Conservation (phyloP, 1,140 invertebrate genomes). For the Lepidurus apus region DNA sequence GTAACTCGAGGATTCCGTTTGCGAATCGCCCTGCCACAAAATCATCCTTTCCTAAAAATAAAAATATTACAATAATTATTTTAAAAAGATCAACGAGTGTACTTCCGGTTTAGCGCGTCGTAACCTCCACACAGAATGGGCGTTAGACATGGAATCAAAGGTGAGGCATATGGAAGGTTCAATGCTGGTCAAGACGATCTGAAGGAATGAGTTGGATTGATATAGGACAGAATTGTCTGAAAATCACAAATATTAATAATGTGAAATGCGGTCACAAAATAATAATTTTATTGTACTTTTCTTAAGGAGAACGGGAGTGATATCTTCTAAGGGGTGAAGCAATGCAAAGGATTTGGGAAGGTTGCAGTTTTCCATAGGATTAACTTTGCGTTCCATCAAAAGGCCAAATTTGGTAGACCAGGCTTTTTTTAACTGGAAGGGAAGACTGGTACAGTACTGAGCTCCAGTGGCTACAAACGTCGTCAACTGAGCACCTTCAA, state of each 20-base stretch:
- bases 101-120: conserved; percentile 69
- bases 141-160: conserved; percentile 66
- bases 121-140: conserved; percentile 76
- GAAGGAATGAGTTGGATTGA: conserved; percentile 50
- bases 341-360: conserved; percentile 72
- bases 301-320: conserved; percentile 67
- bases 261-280: no score
- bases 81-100: conserved; percentile 45
- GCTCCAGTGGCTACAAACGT: conserved; percentile 73
- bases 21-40: background rate
- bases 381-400: conserved; percentile 59
- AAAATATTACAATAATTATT: conserved; percentile 20
- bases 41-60: background rate
- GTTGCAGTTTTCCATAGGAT: conserved; percentile 38
- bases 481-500: conserved; percentile 68
- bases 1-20: background rate
- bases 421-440: conserved; percentile 71
- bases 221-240: conserved; percentile 40
- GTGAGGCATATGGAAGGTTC: conserved; percentile 63
- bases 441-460: conserved; percentile 72
- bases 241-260: no score
- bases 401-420: conserved; percentile 74
- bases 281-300: conserved; percentile 47
- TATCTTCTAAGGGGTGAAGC: conserved; percentile 81
- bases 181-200: conserved; percentile 58